These are phyloP conservation scores for Drosophila meridiana DNA, from an alignment of 2,888 invertebrate genomes.

Conservation along the genomic window DNA sequence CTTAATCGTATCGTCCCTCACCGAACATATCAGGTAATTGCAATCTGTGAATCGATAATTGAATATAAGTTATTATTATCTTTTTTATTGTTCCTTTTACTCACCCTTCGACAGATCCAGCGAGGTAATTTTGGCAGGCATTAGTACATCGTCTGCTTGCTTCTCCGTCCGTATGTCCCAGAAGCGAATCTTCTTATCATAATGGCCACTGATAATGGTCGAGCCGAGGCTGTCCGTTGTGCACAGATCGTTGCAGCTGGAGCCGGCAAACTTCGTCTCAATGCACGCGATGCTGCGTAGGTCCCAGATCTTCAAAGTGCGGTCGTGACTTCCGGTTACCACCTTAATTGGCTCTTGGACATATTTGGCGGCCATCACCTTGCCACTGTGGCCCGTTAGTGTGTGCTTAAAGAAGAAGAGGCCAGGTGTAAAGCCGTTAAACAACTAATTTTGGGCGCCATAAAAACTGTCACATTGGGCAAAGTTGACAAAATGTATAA, in stretches of 20 bases:
- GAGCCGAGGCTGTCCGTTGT: conserved; percentile 93
- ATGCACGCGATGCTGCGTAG: conserved; percentile 95
- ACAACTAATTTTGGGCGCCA: conserved; percentile 20
- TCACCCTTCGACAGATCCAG: conserved; percentile 95
- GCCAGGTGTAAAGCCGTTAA: conserved; percentile 45
- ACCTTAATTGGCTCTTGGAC: conserved; percentile 96
- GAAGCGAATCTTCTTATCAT: conserved; percentile 97
- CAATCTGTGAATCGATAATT: conserved; percentile 88
- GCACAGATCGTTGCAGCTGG: conserved; percentile 98
- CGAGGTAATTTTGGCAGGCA: conserved; percentile 98
- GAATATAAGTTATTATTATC: not conserved
- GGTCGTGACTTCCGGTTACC: conserved; percentile 98
- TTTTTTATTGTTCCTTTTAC: not conserved
- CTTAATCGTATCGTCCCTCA: conserved; percentile 97
- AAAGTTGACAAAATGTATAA: conserved; percentile 15
- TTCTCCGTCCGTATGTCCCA: conserved; percentile 97
- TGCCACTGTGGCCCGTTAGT: conserved; percentile 92
- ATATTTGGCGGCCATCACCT: conserved; percentile 98
- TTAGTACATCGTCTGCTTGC: conserved; percentile 92
- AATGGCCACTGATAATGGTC: conserved; percentile 98
- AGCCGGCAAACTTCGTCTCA: conserved; percentile 97
- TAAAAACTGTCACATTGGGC: not conserved
- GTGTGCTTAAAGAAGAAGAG: conserved; percentile 81
- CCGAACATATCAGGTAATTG: conserved; percentile 95
- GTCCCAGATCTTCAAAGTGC: conserved; percentile 99